Evolutionary conservation across 2,888 invertebrate species (phyloP), one percentile per base, ranked within the genome.

Genomic region (Rhabditophanes sp.): DNA sequence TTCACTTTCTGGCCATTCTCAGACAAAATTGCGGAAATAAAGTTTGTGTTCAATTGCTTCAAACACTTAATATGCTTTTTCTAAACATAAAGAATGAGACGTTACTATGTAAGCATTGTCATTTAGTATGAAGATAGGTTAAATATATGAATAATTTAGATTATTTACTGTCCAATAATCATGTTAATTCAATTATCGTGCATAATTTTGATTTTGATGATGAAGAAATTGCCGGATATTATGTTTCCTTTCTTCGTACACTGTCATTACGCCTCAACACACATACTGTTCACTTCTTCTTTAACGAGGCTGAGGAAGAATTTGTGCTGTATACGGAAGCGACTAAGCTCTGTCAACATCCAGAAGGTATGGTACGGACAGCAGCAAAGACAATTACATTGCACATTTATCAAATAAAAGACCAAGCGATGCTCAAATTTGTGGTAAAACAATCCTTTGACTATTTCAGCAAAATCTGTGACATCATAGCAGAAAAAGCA

Each of bases 181-280:
- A 96, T 72, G 90, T 99, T 23, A 99, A 99, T 71, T 87, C 85
- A 30, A 96, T 99, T 65, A 96, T 99, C 66, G 84, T 88, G 34
- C 93, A 96, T 71, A 88, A 88, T 70, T 96, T 99, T 74, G 93
- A 99, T 69, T 88, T 99, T 66, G 85, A 85, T 3, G 93, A 99
- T 69, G 96, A 99, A 69, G 96, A 99, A 34, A 53, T 61, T 12
- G 50, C 62, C 47, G 52, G 93, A 2, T 99, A 99, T 69, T 99
- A 96, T 69, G 96, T 99, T 65, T 87, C 93, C 30, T 99, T 99
- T 68, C 71, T 99, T 50, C 99, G 99, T 71, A 96, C 93, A 0
- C 72, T 99, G 33, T 96, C 93, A 55, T 73, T 99, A 36, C 96
- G 96, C 70, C 72, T 99, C 32, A 96, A 96, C 71, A 78, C 80